Percentiles rank a stretch among this genome's conserved stretches.
These are phyloP conservation scores for Perognathus longimembris DNA, from an alignment of 2,113 vertebrate genomes.

Conservation along the genomic window DNA sequence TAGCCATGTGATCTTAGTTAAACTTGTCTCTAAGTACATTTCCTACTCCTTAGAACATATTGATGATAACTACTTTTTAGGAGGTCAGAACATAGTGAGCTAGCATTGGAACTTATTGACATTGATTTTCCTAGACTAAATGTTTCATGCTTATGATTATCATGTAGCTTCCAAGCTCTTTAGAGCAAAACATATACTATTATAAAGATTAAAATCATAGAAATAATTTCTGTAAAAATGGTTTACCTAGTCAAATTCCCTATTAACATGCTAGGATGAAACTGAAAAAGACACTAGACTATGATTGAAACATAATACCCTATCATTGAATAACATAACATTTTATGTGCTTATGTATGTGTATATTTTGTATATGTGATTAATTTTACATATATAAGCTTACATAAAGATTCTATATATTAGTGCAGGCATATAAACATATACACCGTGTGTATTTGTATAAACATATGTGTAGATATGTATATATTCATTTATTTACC, in stretches of 20 bases:
- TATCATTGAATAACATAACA: neutral
- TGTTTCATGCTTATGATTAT: neutral
- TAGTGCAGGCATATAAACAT: neutral
- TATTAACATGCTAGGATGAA: neutral
- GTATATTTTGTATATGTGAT: neutral
- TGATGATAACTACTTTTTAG: neutral
- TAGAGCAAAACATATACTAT: neutral
- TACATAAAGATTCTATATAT: neutral
- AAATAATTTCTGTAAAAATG: neutral
- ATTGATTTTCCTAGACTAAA: neutral
- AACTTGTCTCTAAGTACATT: conserved; percentile 35
- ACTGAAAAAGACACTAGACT: neutral
- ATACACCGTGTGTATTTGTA: too few species aligned
- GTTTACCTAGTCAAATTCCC: neutral
- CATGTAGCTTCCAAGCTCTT: neutral
- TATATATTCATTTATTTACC: too few species aligned
- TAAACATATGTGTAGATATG: neutral
- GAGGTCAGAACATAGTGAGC: conserved; percentile 13
- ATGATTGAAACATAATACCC: neutral
- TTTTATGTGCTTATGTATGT: neutral
- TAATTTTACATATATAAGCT: neutral
- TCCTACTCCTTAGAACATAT: conserved; percentile 14
- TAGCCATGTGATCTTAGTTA: neutral
- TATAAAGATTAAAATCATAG: neutral
- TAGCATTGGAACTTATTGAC: neutral